These are phyloP conservation scores for Rallus crepitans DNA, from an alignment of 2,797 vertebrate genomes.

Conservation along the genomic window DNA sequence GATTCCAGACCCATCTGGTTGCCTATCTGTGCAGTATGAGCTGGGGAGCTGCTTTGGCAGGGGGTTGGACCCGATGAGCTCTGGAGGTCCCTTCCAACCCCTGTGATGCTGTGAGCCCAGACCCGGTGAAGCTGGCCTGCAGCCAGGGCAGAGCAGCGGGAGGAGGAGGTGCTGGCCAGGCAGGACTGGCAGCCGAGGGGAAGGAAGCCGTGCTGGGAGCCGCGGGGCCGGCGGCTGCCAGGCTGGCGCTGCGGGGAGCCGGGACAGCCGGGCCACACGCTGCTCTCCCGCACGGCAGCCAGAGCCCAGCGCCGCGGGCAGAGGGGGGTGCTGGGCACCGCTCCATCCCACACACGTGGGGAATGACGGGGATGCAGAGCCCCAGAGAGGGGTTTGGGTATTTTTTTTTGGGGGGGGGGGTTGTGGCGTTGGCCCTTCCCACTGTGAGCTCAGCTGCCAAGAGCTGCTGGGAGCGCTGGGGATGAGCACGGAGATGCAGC, in stretches of 20 bases:
- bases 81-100: too few species aligned
- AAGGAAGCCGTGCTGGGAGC: neutral
- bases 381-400: rapidly evolving
- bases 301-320: rapidly evolving
- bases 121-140: neutral
- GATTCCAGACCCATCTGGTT: too few species aligned
- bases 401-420: neutral
- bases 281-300: neutral
- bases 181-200: neutral
- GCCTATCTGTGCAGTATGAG: too few species aligned
- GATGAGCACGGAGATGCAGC: neutral
- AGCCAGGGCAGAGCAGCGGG: rapidly evolving
- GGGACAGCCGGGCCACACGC: rapidly evolving
- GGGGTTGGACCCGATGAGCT: too few species aligned
- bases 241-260: neutral
- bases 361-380: rapidly evolving
- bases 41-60: too few species aligned
- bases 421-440: neutral
- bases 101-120: too few species aligned
- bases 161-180: neutral
- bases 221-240: neutral
- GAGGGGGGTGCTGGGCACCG: rapidly evolving
- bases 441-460: neutral
- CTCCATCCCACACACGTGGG: rapidly evolving
- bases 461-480: neutral